These are phyloP conservation scores for Paracentrotus lividus DNA, from an alignment of 53 echinoderm and acorn worm species.

Conservation along the genomic window DNA sequence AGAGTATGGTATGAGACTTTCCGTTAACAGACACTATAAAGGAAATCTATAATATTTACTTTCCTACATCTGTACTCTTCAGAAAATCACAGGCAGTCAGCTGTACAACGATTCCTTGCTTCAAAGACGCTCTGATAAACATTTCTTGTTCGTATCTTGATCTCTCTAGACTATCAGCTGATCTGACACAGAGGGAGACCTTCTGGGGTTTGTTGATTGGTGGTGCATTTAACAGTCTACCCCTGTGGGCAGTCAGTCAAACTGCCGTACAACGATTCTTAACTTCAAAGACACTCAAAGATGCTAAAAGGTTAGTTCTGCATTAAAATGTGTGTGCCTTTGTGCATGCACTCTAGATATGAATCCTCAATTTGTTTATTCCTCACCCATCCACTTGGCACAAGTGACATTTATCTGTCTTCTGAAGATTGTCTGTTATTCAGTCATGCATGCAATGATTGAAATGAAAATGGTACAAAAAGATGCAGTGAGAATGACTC, in stretches of 20 bases:
- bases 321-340: not conserved
- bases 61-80: too few species aligned
- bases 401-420: too few species aligned
- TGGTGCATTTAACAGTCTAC: constrained; percentile 84
- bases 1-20: too few species aligned
- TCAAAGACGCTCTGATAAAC: constrained; percentile 64
- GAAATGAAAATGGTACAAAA: too few species aligned
- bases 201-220: constrained; percentile 89
- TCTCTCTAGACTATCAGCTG: constrained; percentile 72
- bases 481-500: too few species aligned
- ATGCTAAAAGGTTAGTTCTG: constrained; percentile 77
- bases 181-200: constrained; percentile 81
- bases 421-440: too few species aligned
- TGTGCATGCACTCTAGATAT: too few species aligned
- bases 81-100: constrained; percentile 94
- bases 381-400: too few species aligned
- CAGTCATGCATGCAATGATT: too few species aligned
- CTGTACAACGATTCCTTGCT: constrained; percentile 95
- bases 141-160: not conserved
- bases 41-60: too few species aligned
- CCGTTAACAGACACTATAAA: too few species aligned
- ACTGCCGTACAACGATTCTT: constrained; percentile 95
- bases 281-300: constrained; percentile 87
- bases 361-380: too few species aligned
- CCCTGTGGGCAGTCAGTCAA: constrained; percentile 96